Percentiles rank a stretch among this genome's conserved stretches.
These are phyloP conservation scores for Grus americana DNA, from an alignment of 2,113 vertebrate species.

Conservation along the genomic window DNA sequence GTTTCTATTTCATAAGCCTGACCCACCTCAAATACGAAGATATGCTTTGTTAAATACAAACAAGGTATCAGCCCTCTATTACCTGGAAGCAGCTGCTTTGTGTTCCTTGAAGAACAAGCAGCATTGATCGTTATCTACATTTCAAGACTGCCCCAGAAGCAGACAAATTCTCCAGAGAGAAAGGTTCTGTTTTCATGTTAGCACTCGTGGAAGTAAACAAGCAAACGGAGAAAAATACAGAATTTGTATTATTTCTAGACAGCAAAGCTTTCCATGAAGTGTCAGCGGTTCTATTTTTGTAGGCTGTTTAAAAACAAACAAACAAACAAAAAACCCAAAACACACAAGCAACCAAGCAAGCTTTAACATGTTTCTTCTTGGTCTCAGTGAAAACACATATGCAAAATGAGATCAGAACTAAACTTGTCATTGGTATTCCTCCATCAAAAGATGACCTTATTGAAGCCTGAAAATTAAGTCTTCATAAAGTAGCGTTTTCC, in stretches of 20 bases:
- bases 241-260: background rate
- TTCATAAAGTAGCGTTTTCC: background rate
- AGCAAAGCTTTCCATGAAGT: background rate
- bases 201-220: background rate
- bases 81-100: background rate
- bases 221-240: background rate
- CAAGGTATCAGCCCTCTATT: background rate
- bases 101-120: background rate
- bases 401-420: background rate
- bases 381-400: background rate
- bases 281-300: background rate
- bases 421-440: background rate
- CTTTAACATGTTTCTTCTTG: background rate
- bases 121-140: background rate
- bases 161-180: background rate
- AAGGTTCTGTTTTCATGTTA: background rate
- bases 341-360: background rate
- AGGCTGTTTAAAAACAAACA: background rate
- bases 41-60: fast-evolving
- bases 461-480: constrained; percentile 3
- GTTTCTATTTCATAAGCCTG: background rate
- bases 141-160: background rate
- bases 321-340: too few relatives aligned
- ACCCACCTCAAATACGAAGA: fast-evolving
- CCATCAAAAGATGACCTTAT: background rate